A percentile compares a stretch with the other conserved stretches of the same genome.
Conservation (phyloP, 2,888 invertebrate species). For the Nomada ferruginata region DNA sequence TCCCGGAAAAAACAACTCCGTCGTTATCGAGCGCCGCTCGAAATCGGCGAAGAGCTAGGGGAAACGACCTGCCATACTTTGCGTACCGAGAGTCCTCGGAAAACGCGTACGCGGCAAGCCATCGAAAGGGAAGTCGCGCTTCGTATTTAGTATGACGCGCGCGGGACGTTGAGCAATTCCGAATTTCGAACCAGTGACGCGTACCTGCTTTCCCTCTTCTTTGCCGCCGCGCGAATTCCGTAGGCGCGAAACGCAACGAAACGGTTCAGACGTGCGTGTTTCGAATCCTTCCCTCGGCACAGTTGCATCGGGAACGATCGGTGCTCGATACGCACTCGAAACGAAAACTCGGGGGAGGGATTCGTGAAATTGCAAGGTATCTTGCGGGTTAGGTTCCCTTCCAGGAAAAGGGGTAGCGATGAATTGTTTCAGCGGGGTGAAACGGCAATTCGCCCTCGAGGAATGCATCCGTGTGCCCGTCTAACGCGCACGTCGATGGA, state of each 20-base stretch:
- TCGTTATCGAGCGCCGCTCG: no score
- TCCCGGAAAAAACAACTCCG: no score
- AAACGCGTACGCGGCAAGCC: not conserved
- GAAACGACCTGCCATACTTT: no score
- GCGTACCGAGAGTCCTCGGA: not conserved
- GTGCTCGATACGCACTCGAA: not conserved
- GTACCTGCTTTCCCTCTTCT: no score
- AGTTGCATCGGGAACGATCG: not conserved
- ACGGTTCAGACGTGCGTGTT: not conserved
- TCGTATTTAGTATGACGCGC: slow-evolving; percentile 14
- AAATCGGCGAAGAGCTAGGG: no score
- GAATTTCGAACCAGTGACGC: slow-evolving; percentile 13
- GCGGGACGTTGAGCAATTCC: slow-evolving; percentile 33
- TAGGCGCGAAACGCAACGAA: not conserved
- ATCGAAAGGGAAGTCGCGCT: not conserved
- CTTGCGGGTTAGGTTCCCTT: no score
- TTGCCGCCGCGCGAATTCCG: no score
- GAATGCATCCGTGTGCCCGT: not conserved
- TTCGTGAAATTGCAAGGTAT: not conserved
- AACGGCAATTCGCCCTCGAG: not conserved
- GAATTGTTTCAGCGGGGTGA: slow-evolving; percentile 16
- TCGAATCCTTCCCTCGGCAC: not conserved
- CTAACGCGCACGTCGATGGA: not conserved
- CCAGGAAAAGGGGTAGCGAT: slow-evolving; percentile 18
- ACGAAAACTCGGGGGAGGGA: not conserved